Base-by-base conservation (phyloP, 2,888 invertebrate species). In the Chouioia cunea region DNA sequence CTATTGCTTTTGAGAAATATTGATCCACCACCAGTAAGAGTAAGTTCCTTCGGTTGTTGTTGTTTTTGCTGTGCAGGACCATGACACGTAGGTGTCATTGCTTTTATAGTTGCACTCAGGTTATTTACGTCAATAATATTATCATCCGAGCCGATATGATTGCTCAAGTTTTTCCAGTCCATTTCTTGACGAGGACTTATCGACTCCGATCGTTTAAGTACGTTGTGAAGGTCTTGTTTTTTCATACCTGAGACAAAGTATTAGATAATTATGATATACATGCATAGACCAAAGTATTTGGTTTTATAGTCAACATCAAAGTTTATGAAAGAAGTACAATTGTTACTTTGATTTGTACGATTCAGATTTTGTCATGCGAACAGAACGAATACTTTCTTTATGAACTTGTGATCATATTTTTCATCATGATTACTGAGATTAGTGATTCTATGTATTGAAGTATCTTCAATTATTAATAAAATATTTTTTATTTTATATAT, bases 1-100 rank as follows among this genome's bases (percentile, higher is more conserved):
- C 81, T 77, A 70, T 84, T 85, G 70, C 83, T 84, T 80, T 91
- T 91, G 8, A 91, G 84, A 77, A 91, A 91, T 88, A 91, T 90
- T 4, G 89, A 86, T 1, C 91, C 91, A n/a, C 88, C 89, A 1
- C 89, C 89, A 60, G 81, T 86, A 0, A 87, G 77, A 0, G 83
- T 84, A 12, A 87, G 77, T 58, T 85, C 86, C 72, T 81, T 84
- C 20, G 87, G 82, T 58, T 85, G 87, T 14, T 85, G 76, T 64
- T 81, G 84, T 46, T 85, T 79, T 65, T 85, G 85, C 53, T 79
- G 76, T 59, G 44, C 22, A 2, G 54, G 18, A 16, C 64, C 63
- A n/a, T 16, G 20, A 16, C 14, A 36, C 10, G 50, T 20, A 0
- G 60, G 44, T 70, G 76, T 78, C 2, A 81, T 80, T 20, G 22